Evolutionary conservation across 2,797 vertebrate genomes (phyloP).

Genomic region (Poeciliopsis turneri): DNA sequence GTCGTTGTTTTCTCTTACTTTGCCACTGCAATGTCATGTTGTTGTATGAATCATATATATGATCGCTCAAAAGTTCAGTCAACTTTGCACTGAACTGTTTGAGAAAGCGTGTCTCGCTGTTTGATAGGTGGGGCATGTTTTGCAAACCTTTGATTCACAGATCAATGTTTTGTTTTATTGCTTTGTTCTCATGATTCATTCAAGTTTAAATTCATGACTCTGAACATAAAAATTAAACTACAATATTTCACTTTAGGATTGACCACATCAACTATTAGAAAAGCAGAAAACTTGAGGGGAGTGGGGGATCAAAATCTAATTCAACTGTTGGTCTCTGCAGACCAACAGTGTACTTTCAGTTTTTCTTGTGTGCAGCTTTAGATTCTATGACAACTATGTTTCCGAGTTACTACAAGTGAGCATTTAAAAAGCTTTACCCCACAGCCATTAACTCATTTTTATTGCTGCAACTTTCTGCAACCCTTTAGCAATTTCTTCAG

Average conservation of each 20-base stretch:
- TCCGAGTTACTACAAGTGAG: background rate
- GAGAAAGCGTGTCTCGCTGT: background rate
- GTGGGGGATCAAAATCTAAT: background rate
- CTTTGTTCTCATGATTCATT: background rate
- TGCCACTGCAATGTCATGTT: background rate
- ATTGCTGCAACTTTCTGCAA: background rate
- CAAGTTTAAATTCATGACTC: background rate
- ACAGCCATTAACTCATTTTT: slow-evolving; percentile 4
- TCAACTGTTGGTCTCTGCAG: background rate
- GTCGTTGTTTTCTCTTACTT: background rate
- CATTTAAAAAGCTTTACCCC: slow-evolving; percentile 4
- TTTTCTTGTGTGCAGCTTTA: slow-evolving; percentile 34
- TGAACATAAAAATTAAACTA: background rate
- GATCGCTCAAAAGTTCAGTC: background rate
- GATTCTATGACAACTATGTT: background rate
- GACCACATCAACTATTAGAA: background rate
- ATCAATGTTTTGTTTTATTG: background rate
- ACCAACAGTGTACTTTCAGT: slow-evolving; percentile 9
- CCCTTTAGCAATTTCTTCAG: slow-evolving; percentile 27
- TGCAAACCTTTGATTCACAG: background rate
- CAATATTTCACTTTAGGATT: background rate
- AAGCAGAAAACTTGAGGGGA: background rate
- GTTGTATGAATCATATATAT: background rate
- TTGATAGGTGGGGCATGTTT: background rate
- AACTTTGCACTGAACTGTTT: background rate